Conservation (phyloP, 2,113 vertebrate species). For the Morone chrysops region DNA sequence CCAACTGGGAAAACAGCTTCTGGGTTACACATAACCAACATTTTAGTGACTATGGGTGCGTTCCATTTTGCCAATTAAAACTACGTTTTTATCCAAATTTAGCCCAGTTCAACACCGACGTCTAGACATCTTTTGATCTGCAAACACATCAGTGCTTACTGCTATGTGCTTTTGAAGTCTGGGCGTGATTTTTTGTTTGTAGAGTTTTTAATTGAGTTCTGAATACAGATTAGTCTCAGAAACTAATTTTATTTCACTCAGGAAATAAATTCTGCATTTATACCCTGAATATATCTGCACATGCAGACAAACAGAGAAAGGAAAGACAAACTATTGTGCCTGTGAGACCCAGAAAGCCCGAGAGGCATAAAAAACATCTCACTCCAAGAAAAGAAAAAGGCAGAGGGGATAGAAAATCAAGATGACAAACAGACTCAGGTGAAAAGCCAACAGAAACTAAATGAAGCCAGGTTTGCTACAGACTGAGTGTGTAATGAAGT, state of each 20-base stretch:
- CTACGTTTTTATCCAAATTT: not conserved
- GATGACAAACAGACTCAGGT: constrained; percentile 28
- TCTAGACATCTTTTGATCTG: not conserved
- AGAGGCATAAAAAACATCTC: constrained; percentile 18
- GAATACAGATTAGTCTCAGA: not conserved
- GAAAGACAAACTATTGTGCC: not conserved
- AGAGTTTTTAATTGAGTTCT: not conserved
- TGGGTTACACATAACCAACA: not conserved
- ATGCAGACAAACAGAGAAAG: not conserved
- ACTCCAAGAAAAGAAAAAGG: not conserved
- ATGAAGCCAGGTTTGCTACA: not conserved
- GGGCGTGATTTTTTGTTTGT: not conserved
- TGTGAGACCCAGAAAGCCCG: constrained; percentile 10
- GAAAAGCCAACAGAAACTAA: constrained; percentile 22
- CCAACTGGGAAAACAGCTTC: not conserved
- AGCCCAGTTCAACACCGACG: not conserved
- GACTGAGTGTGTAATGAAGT: constrained; percentile 1
- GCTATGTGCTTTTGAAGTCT: not conserved
- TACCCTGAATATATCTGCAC: not conserved
- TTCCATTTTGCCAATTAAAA: not conserved
- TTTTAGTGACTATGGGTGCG: not conserved
- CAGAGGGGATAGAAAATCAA: constrained; percentile 8
- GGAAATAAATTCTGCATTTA: not conserved
- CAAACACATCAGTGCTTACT: not conserved
- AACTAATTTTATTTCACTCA: not conserved